These are phyloP conservation scores for Ptychochromis oligacanthus DNA, from an alignment of 2,113 vertebrate genomes.

Conservation along the genomic window DNA sequence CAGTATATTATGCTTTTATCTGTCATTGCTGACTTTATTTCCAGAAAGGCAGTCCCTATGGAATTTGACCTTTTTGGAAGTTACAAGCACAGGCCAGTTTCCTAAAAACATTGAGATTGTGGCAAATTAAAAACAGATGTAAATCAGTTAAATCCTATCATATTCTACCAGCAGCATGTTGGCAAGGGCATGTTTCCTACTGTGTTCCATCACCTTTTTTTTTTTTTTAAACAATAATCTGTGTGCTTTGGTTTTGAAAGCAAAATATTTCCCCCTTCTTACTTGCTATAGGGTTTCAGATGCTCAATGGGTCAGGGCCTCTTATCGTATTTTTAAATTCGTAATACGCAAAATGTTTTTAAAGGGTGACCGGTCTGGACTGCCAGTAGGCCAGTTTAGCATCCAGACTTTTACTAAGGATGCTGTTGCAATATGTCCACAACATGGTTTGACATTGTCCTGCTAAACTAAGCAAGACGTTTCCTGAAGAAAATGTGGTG, in stretches of 20 bases:
- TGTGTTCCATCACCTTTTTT: too few relatives aligned
- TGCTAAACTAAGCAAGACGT: neutral
- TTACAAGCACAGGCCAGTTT: neutral
- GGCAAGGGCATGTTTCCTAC: too few relatives aligned
- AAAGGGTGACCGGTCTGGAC: neutral
- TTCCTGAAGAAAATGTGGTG: neutral
- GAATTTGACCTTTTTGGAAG: too few relatives aligned
- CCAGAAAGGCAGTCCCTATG: neutral
- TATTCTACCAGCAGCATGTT: too few relatives aligned
- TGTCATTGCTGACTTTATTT: neutral
- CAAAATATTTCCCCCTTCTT: neutral
- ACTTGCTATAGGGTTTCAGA: neutral
- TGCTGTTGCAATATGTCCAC: neutral
- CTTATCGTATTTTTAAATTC: neutral
- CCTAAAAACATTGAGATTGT: neutral
- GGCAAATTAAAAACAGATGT: too few relatives aligned
- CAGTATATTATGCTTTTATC: neutral
- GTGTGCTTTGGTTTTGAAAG: neutral
- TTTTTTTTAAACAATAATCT: too few relatives aligned
- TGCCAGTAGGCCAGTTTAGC: neutral
- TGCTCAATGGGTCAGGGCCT: neutral
- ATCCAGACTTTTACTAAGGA: neutral
- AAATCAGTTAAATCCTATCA: too few relatives aligned
- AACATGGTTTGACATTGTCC: neutral
- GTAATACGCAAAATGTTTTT: neutral